Conservation (phyloP, 2,113 vertebrate genomes). For the Prietella phreatophila region DNA sequence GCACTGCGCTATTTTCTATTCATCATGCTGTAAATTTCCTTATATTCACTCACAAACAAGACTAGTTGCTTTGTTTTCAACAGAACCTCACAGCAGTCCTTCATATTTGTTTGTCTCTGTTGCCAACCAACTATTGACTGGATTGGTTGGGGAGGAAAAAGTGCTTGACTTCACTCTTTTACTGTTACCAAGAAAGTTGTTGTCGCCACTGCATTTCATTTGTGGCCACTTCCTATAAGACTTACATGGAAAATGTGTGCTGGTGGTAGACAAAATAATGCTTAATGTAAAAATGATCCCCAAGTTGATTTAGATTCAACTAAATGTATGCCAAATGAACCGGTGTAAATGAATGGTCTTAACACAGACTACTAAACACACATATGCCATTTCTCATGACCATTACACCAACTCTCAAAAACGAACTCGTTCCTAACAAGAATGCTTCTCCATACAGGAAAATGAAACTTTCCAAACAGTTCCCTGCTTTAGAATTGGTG, state of each 20-base stretch:
- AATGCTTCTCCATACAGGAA: not conserved
- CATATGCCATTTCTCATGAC: not conserved
- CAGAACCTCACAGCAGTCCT: not conserved
- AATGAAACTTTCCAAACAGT: not conserved
- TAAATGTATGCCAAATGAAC: too few relatives aligned
- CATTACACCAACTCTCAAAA: not conserved
- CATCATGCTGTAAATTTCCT: not conserved
- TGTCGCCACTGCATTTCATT: not conserved
- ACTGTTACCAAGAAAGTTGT: not conserved
- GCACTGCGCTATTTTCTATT: not conserved
- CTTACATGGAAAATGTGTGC: not conserved
- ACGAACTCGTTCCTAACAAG: not conserved
- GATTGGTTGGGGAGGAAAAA: not conserved
- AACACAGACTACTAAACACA: not conserved
- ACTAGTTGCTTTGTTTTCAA: not conserved
- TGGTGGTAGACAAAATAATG: not conserved
- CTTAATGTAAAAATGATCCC: not conserved
- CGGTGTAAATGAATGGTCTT: not conserved
- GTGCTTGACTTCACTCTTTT: not conserved
- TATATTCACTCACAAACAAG: not conserved
- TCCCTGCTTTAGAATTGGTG: not conserved
- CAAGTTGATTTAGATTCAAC: not conserved
- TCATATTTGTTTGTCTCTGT: not conserved
- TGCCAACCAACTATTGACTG: not conserved
- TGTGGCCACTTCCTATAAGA: not conserved